Evolutionary conservation across 2,888 invertebrate genomes (phyloP).

Genomic region (Autographa gamma): DNA sequence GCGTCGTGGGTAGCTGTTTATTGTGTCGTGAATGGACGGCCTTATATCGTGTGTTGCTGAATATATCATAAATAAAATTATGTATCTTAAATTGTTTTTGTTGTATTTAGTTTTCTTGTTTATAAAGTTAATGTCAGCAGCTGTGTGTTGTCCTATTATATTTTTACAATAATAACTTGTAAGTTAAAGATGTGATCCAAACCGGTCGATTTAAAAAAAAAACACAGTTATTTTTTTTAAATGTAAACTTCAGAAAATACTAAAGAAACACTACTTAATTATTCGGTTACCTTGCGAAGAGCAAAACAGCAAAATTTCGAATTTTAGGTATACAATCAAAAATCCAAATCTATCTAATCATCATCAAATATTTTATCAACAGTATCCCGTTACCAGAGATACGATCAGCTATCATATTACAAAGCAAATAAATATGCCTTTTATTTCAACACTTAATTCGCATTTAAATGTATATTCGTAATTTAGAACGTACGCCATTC

Average conservation of each 20-base stretch:
- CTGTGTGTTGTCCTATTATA: neutral
- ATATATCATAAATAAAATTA: conserved; percentile 47
- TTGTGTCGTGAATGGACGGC: conserved; percentile 64
- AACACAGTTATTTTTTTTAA: too few species aligned
- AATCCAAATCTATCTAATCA: neutral
- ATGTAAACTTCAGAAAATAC: too few species aligned
- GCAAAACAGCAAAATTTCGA: neutral
- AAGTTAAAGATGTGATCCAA: too few species aligned
- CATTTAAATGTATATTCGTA: conserved; percentile 28
- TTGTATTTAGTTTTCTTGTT: conserved; percentile 1
- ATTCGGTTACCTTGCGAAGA: neutral
- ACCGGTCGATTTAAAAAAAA: too few species aligned
- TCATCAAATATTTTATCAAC: neutral
- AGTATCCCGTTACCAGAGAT: neutral
- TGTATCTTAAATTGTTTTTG: conserved; percentile 25
- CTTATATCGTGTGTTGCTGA: conserved; percentile 57
- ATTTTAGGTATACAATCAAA: neutral
- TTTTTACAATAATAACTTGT: neutral
- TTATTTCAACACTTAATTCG: conserved; percentile 19
- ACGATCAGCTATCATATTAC: conserved; percentile 28
- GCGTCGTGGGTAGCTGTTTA: conserved; percentile 72
- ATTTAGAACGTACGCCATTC: conserved; percentile 22
- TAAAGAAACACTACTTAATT: neutral
- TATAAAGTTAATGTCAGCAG: neutral
- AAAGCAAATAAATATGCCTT: conserved; percentile 17